These are phyloP conservation scores for Pontoporia blainvillei DNA, from an alignment of 2,113 vertebrate species.

Conservation along the genomic window DNA sequence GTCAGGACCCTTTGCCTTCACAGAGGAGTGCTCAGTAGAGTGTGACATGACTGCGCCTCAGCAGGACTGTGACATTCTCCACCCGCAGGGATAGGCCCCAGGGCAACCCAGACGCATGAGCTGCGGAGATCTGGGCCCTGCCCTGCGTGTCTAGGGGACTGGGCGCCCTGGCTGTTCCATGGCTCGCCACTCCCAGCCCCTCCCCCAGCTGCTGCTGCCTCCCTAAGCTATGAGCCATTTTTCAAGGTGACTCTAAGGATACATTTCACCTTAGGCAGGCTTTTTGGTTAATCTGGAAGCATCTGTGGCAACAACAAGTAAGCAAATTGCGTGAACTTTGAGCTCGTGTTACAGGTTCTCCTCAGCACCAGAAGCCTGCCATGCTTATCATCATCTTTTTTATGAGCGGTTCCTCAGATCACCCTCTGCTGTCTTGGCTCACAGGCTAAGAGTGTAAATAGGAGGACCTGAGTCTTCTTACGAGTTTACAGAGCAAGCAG, in stretches of 20 bases:
- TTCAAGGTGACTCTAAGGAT: constrained; percentile 1
- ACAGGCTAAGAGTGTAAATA: neutral
- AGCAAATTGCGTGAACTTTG: neutral
- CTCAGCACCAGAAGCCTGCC: neutral
- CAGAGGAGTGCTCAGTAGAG: neutral
- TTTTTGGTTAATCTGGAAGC: neutral
- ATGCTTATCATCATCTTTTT: neutral
- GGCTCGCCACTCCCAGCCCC: neutral
- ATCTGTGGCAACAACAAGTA: neutral
- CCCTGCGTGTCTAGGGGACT: neutral
- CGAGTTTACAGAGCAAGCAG: neutral
- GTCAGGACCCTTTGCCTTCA: neutral
- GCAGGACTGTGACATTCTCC: neutral
- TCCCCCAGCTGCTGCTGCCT: neutral
- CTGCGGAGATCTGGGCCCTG: neutral
- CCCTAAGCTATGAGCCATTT: neutral
- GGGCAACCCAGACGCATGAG: neutral
- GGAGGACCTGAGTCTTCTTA: neutral
- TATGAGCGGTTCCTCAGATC: neutral
- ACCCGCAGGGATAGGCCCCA: neutral
- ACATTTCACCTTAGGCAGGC: constrained; percentile 9
- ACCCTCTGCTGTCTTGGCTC: neutral
- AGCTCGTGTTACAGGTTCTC: neutral
- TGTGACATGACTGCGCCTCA: neutral
- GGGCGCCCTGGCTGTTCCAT: neutral